Evolutionary conservation across 2,888 invertebrate species (phyloP).

Genomic region (Allacma fusca): DNA sequence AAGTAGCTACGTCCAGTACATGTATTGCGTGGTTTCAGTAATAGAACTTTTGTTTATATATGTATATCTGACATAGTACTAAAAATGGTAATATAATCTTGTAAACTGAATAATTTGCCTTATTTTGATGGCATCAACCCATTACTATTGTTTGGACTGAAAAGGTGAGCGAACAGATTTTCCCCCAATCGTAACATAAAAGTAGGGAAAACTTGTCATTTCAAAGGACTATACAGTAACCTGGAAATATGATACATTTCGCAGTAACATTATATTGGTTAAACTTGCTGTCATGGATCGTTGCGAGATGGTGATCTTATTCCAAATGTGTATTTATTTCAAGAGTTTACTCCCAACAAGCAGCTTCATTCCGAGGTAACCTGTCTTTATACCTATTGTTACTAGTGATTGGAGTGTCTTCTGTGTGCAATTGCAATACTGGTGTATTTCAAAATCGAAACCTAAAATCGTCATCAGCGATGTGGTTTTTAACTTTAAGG

Average conservation of each 20-base stretch:
- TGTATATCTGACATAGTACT: no score
- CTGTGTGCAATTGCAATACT: no score
- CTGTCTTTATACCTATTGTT: no score
- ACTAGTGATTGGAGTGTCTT: no score
- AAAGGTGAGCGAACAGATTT: no score
- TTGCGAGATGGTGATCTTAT: not conserved
- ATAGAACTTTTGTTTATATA: not conserved
- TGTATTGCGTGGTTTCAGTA: no score
- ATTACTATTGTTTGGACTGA: no score
- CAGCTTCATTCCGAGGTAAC: not conserved
- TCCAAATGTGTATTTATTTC: not conserved
- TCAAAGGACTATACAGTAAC: not conserved
- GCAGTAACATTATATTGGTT: not conserved
- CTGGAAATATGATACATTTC: not conserved
- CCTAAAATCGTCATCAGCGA: not conserved
- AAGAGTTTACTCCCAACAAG: not conserved
- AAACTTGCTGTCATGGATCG: constrained; percentile 4
- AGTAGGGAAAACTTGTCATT: no score
- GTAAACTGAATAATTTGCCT: not conserved
- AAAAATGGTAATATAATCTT: constrained; percentile 1
- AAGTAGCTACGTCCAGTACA: no score
- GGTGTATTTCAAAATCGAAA: not conserved
- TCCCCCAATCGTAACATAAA: no score
- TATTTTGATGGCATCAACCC: no score
- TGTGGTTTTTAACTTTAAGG: not conserved